Base-by-base conservation (phyloP, 2,113 vertebrate genomes). In the Perccottus glenii region DNA sequence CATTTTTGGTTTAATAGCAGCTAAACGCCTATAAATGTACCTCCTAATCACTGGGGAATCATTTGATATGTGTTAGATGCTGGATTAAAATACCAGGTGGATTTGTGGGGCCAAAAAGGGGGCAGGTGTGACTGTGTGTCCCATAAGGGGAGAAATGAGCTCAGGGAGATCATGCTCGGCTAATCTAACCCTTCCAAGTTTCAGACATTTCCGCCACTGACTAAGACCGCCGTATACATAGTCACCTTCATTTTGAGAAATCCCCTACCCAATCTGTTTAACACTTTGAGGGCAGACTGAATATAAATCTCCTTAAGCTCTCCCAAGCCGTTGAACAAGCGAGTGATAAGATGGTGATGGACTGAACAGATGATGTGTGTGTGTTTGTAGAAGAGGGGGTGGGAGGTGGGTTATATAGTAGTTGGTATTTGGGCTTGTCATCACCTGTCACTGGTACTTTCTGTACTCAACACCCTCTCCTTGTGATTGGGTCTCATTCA, bases 261-360 rank as follows among this genome's bases (percentile, higher is more conserved):
- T 45, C 72, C 65, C 14, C n/a, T 3, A 32, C 60, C 46, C 82
- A 89, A 87, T 83, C 89, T 88, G 79, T 87, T 89, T 90, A 88
- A 90, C 86, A 90, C 87, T 88, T 87, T 83, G 67, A 81, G 76
- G 45, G 77, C 87, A 90, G 89, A 88, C 86, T 90, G 85, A 86
- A 78, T 60, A 43, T 60, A 85, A 91, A 92, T 91, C 90, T 90
- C 73, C 87, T 92, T 92, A 91, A 90, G 85, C 16, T 11, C 72
- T 83, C 83, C 59, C 72, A 83, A 91, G 83, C 85, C 64, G 65
- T 84, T 84, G 43, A 81, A 65, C 50, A 69, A 83, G 78, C 79
- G 52, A 82, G 87, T 86, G 71, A 77, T 79, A 83, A 87, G 75
- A 81, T 77, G 74, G 60, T 67, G 80, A 83, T 60, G 50, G 64